Evolutionary conservation across 2,113 vertebrate species (phyloP), one percentile per base, ranked within the genome.

Genomic region (Lampris incognitus): DNA sequence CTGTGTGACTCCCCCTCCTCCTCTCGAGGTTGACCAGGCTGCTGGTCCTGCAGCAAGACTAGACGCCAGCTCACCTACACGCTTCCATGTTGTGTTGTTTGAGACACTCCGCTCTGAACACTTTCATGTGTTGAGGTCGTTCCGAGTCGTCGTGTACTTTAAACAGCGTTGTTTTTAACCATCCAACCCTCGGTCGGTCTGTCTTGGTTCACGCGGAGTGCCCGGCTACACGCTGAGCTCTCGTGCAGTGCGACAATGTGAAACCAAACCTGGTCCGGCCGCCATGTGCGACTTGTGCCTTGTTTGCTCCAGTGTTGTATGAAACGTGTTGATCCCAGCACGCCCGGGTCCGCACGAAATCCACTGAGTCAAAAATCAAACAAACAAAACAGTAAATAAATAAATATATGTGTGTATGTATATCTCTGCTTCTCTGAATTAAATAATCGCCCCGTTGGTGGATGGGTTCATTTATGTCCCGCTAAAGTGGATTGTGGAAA

Each of bases 11-110:
- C 41, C 56, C 39, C 71, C 39, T 37, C 59, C 59, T 65, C 40
- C 59, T 24, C 58, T 58, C 54, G 69, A 50, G 74, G 67, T 46
- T 65, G 65, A 83, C 63, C 72, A 78, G 61, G 78, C 74, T 11
- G 3, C 67, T 66, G 57, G 24, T 24, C 56, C 68, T 56, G 49
- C 76, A 72, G 81, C 76, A 46, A 66, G 38, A 66, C 41, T 44
- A 64, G 9, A 71, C 56, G 61, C 55, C 57, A 57, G 61, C 49
- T 44, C n/a, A 24, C 24, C 24, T 24, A 24, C 24, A 24, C 24
- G 24, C 24, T 24, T 24, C 24, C 24, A 24, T 24, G 24, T 24
- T 24, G 24, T 24, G 24, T 24, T 24, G 24, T 24, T 24, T 24
- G 24, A 24, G 24, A 24, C 24, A 24, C 24, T 24, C 24, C 24